Evolutionary conservation across 2,888 invertebrate genomes (phyloP).

Genomic region (Mythimna impura): DNA sequence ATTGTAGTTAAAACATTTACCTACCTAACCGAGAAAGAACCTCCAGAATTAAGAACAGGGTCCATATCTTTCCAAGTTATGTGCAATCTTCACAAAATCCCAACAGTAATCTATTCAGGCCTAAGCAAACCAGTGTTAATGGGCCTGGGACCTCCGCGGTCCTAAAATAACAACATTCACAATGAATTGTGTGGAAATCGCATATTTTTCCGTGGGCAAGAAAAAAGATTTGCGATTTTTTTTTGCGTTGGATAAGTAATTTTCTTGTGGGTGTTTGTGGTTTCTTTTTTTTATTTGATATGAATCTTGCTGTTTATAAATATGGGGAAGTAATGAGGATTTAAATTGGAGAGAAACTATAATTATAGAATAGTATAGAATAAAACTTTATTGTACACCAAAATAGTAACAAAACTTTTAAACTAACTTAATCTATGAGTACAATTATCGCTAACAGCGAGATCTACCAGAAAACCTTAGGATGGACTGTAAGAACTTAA

Average conservation of each 20-base stretch:
- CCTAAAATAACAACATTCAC: slow-evolving; percentile 69
- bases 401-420: too few species aligned
- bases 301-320: background rate
- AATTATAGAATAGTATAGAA: too few species aligned
- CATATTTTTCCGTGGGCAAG: slow-evolving; percentile 29
- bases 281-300: background rate
- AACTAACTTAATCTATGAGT: too few species aligned
- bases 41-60: background rate
- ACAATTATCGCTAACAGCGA: too few species aligned
- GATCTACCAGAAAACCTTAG: too few species aligned
- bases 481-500: too few species aligned
- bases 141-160: slow-evolving; percentile 51
- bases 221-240: slow-evolving; percentile 10
- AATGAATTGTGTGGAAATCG: slow-evolving; percentile 62
- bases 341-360: too few species aligned
- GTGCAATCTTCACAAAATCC: slow-evolving; percentile 62
- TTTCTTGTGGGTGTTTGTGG: slow-evolving; percentile 5
- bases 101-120: slow-evolving; percentile 67
- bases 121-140: slow-evolving; percentile 69
- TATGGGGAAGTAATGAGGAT: background rate
- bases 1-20: background rate
- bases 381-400: too few species aligned
- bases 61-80: slow-evolving; percentile 53
- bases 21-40: slow-evolving; percentile 4
- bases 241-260: slow-evolving; percentile 19